These are phyloP conservation scores for Asteroscopus sphinx DNA, from an alignment of 2,888 invertebrate genomes.

Conservation along the genomic window DNA sequence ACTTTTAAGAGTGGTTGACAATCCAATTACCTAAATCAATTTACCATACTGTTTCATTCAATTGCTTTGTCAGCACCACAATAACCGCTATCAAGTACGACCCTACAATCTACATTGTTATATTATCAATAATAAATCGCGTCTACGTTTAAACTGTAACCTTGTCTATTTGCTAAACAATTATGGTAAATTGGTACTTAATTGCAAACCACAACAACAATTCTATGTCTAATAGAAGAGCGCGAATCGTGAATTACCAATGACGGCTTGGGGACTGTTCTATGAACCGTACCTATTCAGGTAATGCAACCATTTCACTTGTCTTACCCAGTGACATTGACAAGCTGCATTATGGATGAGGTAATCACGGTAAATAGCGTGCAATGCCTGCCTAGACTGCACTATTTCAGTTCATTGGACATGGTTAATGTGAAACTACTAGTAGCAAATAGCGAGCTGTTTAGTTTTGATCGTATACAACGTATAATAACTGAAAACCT, in stretches of 20 bases:
- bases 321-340: conserved; percentile 62
- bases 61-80: conserved; percentile 41
- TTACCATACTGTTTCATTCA: conserved; percentile 17
- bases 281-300: conserved; percentile 36
- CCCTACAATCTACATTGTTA: conserved; percentile 20
- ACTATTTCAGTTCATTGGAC: conserved; percentile 40
- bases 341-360: conserved; percentile 71
- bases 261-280: conserved; percentile 34
- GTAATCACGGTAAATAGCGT: conserved; percentile 56
- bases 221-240: conserved; percentile 39
- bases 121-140: conserved; percentile 45
- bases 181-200: conserved; percentile 19
- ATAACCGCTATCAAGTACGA: conserved; percentile 13
- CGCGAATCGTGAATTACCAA: conserved; percentile 55
- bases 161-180: conserved; percentile 28
- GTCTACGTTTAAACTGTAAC: conserved; percentile 5
- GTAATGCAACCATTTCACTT: conserved; percentile 47
- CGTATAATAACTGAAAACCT: too few relatives aligned
- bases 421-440: conserved; percentile 30
- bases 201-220: conserved; percentile 30
- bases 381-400: conserved; percentile 35
- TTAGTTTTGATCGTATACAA: conserved; percentile 6
- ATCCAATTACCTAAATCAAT: conserved; percentile 19
- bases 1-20: conserved; percentile 5
- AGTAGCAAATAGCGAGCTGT: conserved; percentile 8